phyloP scores from a whole-genome alignment of 2,797 vertebrate species.

The Myoxocephalus aenaeus region DNA sequence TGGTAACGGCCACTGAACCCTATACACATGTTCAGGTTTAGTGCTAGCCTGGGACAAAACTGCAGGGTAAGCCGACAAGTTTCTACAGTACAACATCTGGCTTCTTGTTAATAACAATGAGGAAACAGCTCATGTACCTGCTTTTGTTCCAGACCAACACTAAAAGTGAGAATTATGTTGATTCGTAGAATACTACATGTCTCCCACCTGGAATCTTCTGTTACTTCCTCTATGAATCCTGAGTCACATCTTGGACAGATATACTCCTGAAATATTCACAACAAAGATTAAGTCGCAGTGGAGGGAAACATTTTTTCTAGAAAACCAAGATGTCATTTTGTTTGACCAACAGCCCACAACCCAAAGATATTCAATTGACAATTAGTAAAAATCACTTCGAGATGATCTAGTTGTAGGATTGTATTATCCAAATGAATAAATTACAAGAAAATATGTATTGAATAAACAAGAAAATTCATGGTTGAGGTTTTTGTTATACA shows the following conservation, averaged over 20 bases:
- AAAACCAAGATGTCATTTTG: not conserved
- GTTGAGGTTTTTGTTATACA: not conserved
- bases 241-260: conserved; percentile 97
- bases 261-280: conserved; percentile 87
- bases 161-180: conserved; percentile 16
- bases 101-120: not conserved
- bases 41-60: conserved; percentile 20
- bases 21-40: conserved; percentile 25
- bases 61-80: not conserved
- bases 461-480: not conserved
- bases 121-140: not conserved
- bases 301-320: not conserved
- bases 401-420: not conserved
- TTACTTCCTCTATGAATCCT: conserved; percentile 97
- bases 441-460: not conserved
- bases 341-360: not conserved
- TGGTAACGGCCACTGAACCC: conserved; percentile 35
- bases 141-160: conserved; percentile 23
- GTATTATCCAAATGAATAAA: not conserved
- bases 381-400: not conserved
- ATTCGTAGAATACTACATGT: not conserved
- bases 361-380: not conserved
- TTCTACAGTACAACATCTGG: not conserved
- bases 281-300: conserved; percentile 9
- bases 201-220: conserved; percentile 94